phyloP scores from a whole-genome alignment of 2,113 vertebrate species.

The Melanerpes formicivorus region DNA sequence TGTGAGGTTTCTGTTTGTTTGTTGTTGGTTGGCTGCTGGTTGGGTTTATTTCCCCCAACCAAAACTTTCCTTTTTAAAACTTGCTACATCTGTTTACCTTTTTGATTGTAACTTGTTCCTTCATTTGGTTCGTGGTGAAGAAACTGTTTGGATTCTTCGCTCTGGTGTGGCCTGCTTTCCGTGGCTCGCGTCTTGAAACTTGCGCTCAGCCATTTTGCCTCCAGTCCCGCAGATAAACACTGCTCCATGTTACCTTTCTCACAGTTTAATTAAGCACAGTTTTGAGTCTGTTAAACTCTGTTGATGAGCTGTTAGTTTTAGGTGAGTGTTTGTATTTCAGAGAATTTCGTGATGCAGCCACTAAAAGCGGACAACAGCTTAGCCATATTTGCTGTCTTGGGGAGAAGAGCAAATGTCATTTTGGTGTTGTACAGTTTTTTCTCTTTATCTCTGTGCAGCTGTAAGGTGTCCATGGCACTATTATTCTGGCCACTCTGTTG shows the following conservation, averaged over 20 bases:
- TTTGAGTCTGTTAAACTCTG: neutral
- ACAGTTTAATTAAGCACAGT: neutral
- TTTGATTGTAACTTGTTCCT: neutral
- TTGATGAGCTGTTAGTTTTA: neutral
- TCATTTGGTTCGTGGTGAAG: neutral
- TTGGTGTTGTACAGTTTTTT: constrained; percentile 47
- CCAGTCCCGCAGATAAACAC: neutral
- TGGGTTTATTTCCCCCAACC: too few species aligned
- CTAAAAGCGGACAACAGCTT: constrained; percentile 59
- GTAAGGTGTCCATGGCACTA: constrained; percentile 65
- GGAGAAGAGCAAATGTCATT: constrained; percentile 47
- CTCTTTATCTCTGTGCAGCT: constrained; percentile 56
- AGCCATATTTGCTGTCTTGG: constrained; percentile 63
- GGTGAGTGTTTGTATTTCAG: constrained; percentile 12
- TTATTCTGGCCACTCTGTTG: constrained; percentile 63
- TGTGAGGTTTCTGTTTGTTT: too few species aligned
- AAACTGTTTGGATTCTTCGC: neutral
- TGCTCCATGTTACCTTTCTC: neutral
- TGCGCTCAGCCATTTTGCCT: neutral
- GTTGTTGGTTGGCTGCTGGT: too few species aligned
- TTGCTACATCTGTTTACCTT: neutral
- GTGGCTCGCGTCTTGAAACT: neutral
- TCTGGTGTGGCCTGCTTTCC: neutral
- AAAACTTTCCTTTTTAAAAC: neutral
- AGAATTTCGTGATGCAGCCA: neutral